Base-by-base conservation (phyloP, 2,797 vertebrate genomes). In the Phalanger gymnotis region DNA sequence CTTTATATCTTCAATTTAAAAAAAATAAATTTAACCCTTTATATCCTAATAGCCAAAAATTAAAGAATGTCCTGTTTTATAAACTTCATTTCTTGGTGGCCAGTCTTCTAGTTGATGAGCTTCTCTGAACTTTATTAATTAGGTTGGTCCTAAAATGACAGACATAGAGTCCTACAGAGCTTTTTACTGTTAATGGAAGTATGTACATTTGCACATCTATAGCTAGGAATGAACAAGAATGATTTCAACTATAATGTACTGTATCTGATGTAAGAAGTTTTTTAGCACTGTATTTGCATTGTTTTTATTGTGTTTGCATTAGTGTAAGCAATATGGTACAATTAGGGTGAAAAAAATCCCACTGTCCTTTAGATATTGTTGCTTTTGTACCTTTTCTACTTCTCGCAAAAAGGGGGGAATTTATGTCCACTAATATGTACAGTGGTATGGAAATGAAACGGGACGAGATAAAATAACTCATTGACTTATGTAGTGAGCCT, bases 371-470 rank as follows among this genome's bases (percentile, higher is more conserved):
- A 73, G n/a, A 9, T 73, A 73, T 40, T 73, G 66, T 91, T 27
- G 54, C 58, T 94, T 95, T 51, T 96, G 16, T 4, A 0, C 34
- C 54, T 93, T 96, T 96, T 93, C 57, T 96, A 96, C 16, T 94
- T 89, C 91, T 31, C 12, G 95, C n/a, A 51, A 90, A 97, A 91
- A 94, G 93, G 94, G 51, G n/a, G n/a, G 19, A 14, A 16, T 58
- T 61, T 34, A 61, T 61, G 58, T 34, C 31, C 58, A 61, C 58
- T 61, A 61, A 34, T 61, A 61, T 31, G 30, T 61, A 16, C 58
- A 34, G 13, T 34, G 5, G 31, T 40, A 19, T 73, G 19, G 1
- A 73, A 73, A 40, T 40, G 5, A 73, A 73, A 40, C 40, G 66
- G 66, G 5, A 40, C 6, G 40, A 73, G n/a, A 73, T 40, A 73